Evolutionary conservation across 2,797 vertebrate genomes (phyloP).

Genomic region (Prionace glauca): DNA sequence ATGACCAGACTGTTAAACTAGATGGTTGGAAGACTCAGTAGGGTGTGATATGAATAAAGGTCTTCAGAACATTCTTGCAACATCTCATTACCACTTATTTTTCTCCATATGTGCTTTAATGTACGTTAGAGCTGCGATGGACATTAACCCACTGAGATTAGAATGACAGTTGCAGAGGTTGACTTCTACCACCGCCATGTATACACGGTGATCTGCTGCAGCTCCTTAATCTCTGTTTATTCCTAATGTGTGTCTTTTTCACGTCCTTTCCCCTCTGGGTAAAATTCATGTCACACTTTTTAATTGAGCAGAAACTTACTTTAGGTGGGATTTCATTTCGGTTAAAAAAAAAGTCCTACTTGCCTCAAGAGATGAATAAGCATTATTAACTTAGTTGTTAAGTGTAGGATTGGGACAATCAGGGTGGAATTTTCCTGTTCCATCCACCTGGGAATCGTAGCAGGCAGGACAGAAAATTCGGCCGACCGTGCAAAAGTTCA

Average conservation of each 20-base stretch:
- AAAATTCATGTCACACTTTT: background rate
- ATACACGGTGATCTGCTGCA: background rate
- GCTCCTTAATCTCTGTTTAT: background rate
- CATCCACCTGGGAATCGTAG: too few species aligned
- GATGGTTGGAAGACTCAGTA: slow-evolving; percentile 1
- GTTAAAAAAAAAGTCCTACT: background rate
- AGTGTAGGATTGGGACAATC: background rate
- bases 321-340: background rate
- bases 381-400: background rate
- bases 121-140: background rate
- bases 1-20: background rate
- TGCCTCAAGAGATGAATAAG: background rate
- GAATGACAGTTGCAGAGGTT: background rate
- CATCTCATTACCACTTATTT: background rate
- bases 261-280: background rate
- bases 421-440: too few species aligned
- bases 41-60: background rate
- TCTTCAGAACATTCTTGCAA: background rate
- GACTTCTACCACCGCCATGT: background rate
- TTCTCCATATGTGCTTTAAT: background rate
- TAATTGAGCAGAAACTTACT: background rate
- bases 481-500: too few species aligned
- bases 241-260: background rate
- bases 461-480: too few species aligned
- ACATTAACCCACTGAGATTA: background rate